Percentiles rank a stretch among this genome's conserved stretches.
Evolutionary conservation across 2,888 invertebrate species (phyloP).

Genomic region (Zonitis immaculata): DNA sequence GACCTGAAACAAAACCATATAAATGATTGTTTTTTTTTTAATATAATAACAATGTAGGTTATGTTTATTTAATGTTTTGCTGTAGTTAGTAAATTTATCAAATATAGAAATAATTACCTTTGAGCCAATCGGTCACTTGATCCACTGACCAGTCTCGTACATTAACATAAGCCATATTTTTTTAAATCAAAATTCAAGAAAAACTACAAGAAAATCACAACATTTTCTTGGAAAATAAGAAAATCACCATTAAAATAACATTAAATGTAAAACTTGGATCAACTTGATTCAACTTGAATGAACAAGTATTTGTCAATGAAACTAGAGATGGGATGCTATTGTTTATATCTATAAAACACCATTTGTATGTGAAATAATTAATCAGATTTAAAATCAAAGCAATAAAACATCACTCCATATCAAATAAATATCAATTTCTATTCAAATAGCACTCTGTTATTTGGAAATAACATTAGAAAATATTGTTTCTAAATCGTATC

Average conservation of each 20-base stretch:
- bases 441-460: too few species aligned
- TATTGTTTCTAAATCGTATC: too few species aligned
- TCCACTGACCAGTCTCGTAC: conserved; percentile 87
- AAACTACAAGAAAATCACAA: neutral
- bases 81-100: neutral
- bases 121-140: conserved; percentile 86
- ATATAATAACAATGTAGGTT: conserved; percentile 17
- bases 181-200: neutral
- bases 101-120: conserved; percentile 57
- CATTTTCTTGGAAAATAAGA: neutral
- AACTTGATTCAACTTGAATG: neutral
- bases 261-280: neutral
- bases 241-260: neutral
- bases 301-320: neutral
- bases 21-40: conserved; percentile 17
- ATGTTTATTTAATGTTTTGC: neutral
- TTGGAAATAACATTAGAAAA: too few species aligned
- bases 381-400: too few species aligned
- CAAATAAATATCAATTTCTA: too few species aligned
- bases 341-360: neutral
- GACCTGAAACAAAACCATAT: conserved; percentile 53
- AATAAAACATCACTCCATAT: too few species aligned
- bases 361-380: neutral
- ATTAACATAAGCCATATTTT: conserved; percentile 71
- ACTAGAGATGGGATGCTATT: neutral